Evolutionary conservation across 2,113 vertebrate species (phyloP), one percentile per base, ranked within the genome.

Genomic region (Poecile atricapillus): DNA sequence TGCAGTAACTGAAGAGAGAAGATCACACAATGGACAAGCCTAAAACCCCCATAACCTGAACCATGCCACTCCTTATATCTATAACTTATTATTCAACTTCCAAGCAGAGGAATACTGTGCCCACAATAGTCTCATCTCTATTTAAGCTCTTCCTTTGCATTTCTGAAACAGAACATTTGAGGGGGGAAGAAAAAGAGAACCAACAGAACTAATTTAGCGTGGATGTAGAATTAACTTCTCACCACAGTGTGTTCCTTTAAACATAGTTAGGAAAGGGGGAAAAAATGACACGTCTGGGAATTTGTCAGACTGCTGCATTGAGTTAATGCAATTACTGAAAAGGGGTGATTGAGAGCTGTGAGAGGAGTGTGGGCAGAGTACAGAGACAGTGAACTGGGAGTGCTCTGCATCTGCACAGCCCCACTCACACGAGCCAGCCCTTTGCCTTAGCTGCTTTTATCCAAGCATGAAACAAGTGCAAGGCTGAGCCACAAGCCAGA

Each of bases 251-350:
- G 23, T 30, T 78, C 35, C 59, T 69, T 58, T 23, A 77, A 85
- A 67, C 63, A 76, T 6, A 55, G 46, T 30, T 65, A 46, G 8
- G 49, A 62, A 91, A 76, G n/a, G 31, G 31, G 35, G 59, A 70
- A 71, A 64, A 82, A 85, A 65, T 13, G 7, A 41, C 52, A 75
- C 2, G 0, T 60, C 62, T 84, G 53, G 74, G 67, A 89, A 58
- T 46, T 49, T 71, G 35, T 60, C 67, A 89, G 91, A n/a, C 52
- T 80, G 2, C 1, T 31, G 41, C 68, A 49, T 3, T n/a, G 28
- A 89, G 64, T 89, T 87, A 95, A 89, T 58, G 69, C n/a, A 60
- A n/a, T 93, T 78, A 82, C 65, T 77, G 67, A 19, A 23, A 47
- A 68, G 16, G 35, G 37, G 27, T 37, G 62, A 58, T 27, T 27